phyloP scores from a whole-genome alignment of 2,113 vertebrate species.

The Cynopterus brachyotis region DNA sequence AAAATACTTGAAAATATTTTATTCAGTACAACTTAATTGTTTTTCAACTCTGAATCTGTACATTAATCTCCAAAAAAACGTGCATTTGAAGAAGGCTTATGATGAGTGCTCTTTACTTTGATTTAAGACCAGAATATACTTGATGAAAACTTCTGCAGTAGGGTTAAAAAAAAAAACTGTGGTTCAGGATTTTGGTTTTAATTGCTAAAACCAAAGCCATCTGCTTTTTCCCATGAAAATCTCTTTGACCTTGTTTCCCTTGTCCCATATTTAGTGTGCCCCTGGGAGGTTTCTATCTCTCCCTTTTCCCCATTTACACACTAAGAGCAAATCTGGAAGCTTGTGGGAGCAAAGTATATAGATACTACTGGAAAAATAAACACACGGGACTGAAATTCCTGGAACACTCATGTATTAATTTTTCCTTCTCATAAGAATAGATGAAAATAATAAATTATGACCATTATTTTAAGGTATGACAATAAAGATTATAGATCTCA shows the following conservation, averaged over 20 bases:
- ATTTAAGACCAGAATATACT: not conserved
- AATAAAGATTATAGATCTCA: not conserved
- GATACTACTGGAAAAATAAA: not conserved
- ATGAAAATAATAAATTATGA: not conserved
- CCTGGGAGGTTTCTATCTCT: not conserved
- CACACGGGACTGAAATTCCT: not conserved
- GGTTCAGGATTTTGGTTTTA: not conserved
- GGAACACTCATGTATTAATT: not conserved
- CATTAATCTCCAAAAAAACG: not conserved
- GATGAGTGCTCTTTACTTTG: not conserved
- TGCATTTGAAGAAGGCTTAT: not conserved
- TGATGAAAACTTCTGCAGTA: not conserved
- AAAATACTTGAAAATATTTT: not conserved
- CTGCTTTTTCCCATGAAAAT: conserved; percentile 27
- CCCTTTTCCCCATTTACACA: not conserved
- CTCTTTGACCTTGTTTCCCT: conserved; percentile 30
- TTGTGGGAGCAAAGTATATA: not conserved
- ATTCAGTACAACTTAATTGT: not conserved
- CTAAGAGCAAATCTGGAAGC: not conserved
- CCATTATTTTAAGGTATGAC: not conserved
- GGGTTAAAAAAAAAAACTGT: conserved; percentile 24
- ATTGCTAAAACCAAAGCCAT: not conserved
- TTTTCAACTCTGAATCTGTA: not conserved
- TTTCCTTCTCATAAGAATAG: not conserved
- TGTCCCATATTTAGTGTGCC: not conserved